phyloP scores from a whole-genome alignment of 1,140 invertebrate genomes.

The Oncopeltus fasciatus region DNA sequence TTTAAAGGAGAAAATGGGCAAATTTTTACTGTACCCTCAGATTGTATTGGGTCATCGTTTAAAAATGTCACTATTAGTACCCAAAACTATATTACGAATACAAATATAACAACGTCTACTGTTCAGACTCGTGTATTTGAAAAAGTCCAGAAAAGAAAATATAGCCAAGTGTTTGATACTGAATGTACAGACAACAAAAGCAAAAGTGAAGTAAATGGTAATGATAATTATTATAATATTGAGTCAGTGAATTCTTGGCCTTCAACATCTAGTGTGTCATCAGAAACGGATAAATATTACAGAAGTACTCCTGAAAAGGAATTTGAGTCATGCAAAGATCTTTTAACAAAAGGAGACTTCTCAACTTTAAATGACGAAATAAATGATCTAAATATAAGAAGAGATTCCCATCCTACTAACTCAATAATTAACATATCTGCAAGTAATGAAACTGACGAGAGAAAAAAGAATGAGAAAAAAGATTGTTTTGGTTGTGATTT shows the following conservation, averaged over 20 bases:
- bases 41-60: not conserved
- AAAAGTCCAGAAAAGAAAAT: constrained; percentile 5
- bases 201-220: not conserved
- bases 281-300: not conserved
- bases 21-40: constrained; percentile 3
- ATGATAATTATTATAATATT: not conserved
- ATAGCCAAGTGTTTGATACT: not conserved
- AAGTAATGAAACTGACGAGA: not conserved
- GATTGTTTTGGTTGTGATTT: constrained; percentile 7
- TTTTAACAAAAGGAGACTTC: constrained; percentile 15
- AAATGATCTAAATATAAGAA: constrained; percentile 12
- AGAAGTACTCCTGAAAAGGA: not conserved
- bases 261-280: constrained; percentile 1
- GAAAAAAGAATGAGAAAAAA: not conserved
- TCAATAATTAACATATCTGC: not conserved
- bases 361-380: constrained; percentile 11
- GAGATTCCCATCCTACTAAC: not conserved
- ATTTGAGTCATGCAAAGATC: constrained; percentile 16
- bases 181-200: not conserved
- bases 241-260: not conserved
- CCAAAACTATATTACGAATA: constrained; percentile 14
- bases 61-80: constrained; percentile 13
- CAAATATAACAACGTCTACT: constrained; percentile 5
- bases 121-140: not conserved
- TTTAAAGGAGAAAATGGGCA: constrained; percentile 12